These are phyloP conservation scores for Falco columbarius DNA, from an alignment of 2,797 vertebrate species.

Conservation along the genomic window DNA sequence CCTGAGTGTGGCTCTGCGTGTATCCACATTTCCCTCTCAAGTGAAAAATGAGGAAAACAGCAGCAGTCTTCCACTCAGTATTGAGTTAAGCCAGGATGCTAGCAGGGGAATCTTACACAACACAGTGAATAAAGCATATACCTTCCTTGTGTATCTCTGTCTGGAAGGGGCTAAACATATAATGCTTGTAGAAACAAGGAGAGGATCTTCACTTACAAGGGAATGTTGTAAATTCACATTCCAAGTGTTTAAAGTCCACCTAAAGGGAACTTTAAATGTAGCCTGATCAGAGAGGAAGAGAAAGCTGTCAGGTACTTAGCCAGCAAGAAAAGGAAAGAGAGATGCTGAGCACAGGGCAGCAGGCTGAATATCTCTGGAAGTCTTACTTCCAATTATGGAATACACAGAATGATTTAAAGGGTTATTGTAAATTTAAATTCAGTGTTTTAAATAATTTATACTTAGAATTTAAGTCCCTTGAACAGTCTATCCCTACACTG, in stretches of 20 bases:
- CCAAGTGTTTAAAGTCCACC: background rate
- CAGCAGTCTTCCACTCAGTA: background rate
- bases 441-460: conserved; percentile 32
- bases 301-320: background rate
- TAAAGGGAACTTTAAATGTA: background rate
- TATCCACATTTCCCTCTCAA: background rate
- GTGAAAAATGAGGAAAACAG: conserved; percentile 24
- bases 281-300: background rate
- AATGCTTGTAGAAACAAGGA: background rate
- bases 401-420: conserved; percentile 17
- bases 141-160: background rate
- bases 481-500: conserved; percentile 3
- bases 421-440: conserved; percentile 37
- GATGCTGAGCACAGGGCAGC: background rate
- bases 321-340: background rate
- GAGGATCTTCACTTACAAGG: background rate
- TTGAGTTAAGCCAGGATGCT: background rate
- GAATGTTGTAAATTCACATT: background rate
- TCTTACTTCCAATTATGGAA: background rate
- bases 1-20: background rate
- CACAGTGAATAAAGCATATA: background rate
- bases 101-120: background rate
- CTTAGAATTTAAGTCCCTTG: background rate
- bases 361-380: background rate
- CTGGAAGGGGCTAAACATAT: background rate